Percentiles rank a stretch among this genome's conserved stretches.
These are phyloP conservation scores for Trididemnum nubilum DNA, from an alignment of 23 tunicate genomes.

Conservation along the genomic window DNA sequence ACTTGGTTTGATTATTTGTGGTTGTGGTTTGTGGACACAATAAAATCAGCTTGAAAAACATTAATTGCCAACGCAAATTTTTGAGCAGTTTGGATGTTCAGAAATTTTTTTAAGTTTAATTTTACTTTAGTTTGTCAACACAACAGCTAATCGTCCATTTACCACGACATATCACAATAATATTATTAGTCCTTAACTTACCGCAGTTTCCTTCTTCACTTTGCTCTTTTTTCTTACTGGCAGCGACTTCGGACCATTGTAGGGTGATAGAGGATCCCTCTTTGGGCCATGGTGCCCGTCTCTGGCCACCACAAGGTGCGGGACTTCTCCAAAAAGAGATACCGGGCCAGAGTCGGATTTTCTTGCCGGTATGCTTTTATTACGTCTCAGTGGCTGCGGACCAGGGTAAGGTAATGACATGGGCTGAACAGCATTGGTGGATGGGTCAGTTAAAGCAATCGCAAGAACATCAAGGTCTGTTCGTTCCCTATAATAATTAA, in stretches of 20 bases:
- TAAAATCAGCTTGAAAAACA: too few relatives aligned
- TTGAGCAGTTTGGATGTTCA: too few relatives aligned
- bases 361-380: conserved; percentile 38
- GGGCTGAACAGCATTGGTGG: conserved; percentile 25
- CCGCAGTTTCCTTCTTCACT: background rate
- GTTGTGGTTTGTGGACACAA: too few relatives aligned
- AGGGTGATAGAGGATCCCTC: background rate
- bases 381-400: conserved; percentile 3
- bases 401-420: conserved; percentile 16
- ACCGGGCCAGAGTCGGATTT: conserved; percentile 13
- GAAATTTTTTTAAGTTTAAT: too few relatives aligned
- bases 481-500: conserved; percentile 41
- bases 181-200: too few relatives aligned
- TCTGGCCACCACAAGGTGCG: conserved; percentile 71
- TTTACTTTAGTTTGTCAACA: too few relatives aligned
- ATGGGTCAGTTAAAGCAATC: conserved; percentile 52
- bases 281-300: conserved; percentile 29
- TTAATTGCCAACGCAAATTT: too few relatives aligned
- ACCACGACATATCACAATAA: too few relatives aligned
- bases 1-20: too few relatives aligned
- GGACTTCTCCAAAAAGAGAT: conserved; percentile 29
- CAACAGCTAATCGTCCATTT: too few relatives aligned
- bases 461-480: conserved; percentile 41
- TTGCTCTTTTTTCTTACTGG: conserved; percentile 12
- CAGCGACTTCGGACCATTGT: conserved; percentile 19